Evolutionary conservation across 1,140 invertebrate species (phyloP).

Genomic region (Palaemon carinicauda): DNA sequence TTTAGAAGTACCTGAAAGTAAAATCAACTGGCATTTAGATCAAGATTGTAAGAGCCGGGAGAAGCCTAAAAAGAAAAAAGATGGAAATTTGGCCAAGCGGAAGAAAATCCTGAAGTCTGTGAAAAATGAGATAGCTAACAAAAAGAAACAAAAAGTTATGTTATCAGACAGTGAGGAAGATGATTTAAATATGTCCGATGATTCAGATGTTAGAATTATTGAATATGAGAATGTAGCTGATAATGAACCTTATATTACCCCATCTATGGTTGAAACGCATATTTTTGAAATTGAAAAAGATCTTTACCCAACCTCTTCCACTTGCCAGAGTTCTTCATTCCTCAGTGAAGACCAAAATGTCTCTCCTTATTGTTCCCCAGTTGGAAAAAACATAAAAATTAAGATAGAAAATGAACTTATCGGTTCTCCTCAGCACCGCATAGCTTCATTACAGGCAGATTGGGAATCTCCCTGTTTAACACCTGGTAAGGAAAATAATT

Average conservation of each 20-base stretch:
- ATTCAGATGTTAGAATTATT: background rate
- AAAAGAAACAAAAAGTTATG: background rate
- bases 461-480: background rate
- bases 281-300: background rate
- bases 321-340: background rate
- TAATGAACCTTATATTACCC: slow-evolving; percentile 30
- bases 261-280: slow-evolving; percentile 36
- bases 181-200: background rate
- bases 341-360: background rate
- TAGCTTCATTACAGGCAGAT: background rate
- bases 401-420: background rate
- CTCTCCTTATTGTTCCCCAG: background rate
- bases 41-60: slow-evolving; percentile 37
- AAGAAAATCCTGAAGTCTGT: background rate
- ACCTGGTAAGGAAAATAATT: background rate
- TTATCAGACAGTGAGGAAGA: slow-evolving; percentile 34
- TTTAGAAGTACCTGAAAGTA: background rate
- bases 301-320: background rate
- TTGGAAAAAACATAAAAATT: background rate
- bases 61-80: background rate
- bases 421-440: background rate
- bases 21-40: slow-evolving; percentile 45
- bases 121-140: background rate
- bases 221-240: background rate
- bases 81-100: background rate